Percentiles rank a stretch among this genome's conserved stretches.
These are phyloP conservation scores for Cepaea hortensis DNA, from an alignment of 2,888 invertebrate genomes.

Conservation along the genomic window DNA sequence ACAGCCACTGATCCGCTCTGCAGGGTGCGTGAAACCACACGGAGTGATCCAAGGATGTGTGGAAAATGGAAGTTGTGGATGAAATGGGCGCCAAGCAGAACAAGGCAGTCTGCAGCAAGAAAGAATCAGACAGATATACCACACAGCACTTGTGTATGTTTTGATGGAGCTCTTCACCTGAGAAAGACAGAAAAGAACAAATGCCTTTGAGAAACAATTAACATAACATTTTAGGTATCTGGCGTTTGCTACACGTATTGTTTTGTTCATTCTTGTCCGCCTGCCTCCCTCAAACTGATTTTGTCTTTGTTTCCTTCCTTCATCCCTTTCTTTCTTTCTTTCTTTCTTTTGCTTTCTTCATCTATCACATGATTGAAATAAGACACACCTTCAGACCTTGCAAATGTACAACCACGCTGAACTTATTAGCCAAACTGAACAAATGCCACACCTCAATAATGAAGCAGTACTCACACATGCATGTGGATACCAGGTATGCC, in stretches of 20 bases:
- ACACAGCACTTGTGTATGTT: slow-evolving; percentile 76
- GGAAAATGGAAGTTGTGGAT: slow-evolving; percentile 65
- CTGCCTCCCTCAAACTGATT: too few species aligned
- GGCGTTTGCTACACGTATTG: too few species aligned
- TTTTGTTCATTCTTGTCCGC: too few species aligned
- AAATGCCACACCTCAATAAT: too few species aligned
- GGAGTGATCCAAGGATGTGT: slow-evolving; percentile 75
- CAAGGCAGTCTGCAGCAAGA: slow-evolving; percentile 69
- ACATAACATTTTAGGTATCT: too few species aligned
- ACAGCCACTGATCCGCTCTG: slow-evolving; percentile 77
- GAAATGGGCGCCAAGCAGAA: slow-evolving; percentile 62
- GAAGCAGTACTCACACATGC: too few species aligned
- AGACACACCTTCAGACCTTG: too few species aligned
- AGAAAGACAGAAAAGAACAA: not conserved
- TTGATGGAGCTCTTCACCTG: slow-evolving; percentile 45
- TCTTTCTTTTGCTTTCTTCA: not conserved
- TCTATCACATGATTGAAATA: not conserved
- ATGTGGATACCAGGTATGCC: too few species aligned
- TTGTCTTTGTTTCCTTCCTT: not conserved
- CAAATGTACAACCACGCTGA: too few species aligned
- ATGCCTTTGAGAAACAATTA: not conserved
- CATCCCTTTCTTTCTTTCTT: not conserved
- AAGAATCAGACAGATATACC: slow-evolving; percentile 76
- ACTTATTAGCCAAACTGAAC: too few species aligned
- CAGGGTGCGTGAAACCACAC: slow-evolving; percentile 77